phyloP scores from a whole-genome alignment of 2,888 invertebrate genomes.

The Drosophila macrospina region DNA sequence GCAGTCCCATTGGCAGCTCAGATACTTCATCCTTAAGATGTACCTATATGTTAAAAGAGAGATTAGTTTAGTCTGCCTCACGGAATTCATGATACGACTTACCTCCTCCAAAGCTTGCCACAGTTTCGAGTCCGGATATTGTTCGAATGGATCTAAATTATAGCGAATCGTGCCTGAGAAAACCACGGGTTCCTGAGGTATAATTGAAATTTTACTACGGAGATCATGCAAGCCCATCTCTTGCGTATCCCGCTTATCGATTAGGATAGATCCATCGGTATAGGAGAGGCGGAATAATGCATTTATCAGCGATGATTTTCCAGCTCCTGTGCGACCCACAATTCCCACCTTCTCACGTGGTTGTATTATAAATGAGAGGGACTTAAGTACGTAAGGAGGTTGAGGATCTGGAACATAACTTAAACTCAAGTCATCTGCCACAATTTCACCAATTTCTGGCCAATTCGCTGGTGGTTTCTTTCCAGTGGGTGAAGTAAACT shows the following conservation, averaged over 20 bases:
- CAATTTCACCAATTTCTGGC: conserved; percentile 90
- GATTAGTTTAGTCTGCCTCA: not conserved
- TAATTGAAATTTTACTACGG: conserved; percentile 92
- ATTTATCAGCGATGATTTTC: conserved; percentile 89
- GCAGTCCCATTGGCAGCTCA: conserved; percentile 89
- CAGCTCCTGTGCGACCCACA: conserved; percentile 91
- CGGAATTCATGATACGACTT: conserved; percentile 81
- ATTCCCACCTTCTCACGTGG: conserved; percentile 90
- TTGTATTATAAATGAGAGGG: conserved; percentile 88
- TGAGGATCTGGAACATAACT: conserved; percentile 88
- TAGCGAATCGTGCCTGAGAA: conserved; percentile 95
- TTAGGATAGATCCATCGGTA: conserved; percentile 91
- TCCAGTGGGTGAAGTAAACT: conserved; percentile 88
- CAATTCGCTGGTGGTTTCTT: conserved; percentile 89
- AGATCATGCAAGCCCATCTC: conserved; percentile 91
- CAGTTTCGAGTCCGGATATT: conserved; percentile 91
- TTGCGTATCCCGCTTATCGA: conserved; percentile 91
- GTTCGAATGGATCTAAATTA: conserved; percentile 95
- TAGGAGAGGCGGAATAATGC: conserved; percentile 92
- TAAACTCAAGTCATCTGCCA: conserved; percentile 91
- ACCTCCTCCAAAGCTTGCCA: conserved; percentile 93
- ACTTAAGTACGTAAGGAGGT: conserved; percentile 91
- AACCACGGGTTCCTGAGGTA: conserved; percentile 93
- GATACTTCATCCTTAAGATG: conserved; percentile 89
- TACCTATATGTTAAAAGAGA: conserved; percentile 59